Conservation (phyloP, 1,140 invertebrate species). For the Limonius californicus region DNA sequence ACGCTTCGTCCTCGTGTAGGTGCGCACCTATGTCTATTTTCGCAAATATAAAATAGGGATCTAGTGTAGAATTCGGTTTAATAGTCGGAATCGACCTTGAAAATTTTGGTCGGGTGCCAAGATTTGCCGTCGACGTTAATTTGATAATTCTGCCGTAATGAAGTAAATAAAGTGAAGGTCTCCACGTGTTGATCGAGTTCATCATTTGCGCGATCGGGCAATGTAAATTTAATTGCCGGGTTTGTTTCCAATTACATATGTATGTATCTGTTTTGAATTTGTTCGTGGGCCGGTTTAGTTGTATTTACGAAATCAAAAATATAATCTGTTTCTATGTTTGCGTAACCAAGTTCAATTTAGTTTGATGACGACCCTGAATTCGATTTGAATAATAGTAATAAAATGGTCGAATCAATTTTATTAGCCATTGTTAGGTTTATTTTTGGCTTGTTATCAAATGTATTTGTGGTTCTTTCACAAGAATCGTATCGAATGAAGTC, state of each 20-base stretch:
- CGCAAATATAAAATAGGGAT: too few relatives aligned
- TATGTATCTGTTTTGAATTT: too few relatives aligned
- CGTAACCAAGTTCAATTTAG: constrained; percentile 1
- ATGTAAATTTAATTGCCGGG: neutral
- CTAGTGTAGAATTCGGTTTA: neutral
- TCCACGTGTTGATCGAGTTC: neutral
- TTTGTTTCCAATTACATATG: neutral
- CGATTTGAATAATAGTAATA: neutral
- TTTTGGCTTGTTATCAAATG: neutral
- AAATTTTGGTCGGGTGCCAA: neutral
- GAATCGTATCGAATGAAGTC: neutral
- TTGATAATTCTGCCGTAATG: neutral
- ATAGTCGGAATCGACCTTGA: neutral
- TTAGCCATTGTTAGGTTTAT: neutral
- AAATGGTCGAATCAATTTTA: neutral
- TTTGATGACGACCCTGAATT: constrained; percentile 1
- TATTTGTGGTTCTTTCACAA: neutral
- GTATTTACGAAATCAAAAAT: neutral
- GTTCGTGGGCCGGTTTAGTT: neutral
- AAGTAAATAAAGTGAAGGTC: neutral
- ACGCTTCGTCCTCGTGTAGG: too few relatives aligned
- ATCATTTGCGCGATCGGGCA: neutral
- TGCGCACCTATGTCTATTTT: too few relatives aligned
- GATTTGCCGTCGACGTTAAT: neutral
- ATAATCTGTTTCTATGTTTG: neutral